Evolutionary conservation across 1,140 invertebrate species (phyloP).

Genomic region (Himalopsyche phryganea): DNA sequence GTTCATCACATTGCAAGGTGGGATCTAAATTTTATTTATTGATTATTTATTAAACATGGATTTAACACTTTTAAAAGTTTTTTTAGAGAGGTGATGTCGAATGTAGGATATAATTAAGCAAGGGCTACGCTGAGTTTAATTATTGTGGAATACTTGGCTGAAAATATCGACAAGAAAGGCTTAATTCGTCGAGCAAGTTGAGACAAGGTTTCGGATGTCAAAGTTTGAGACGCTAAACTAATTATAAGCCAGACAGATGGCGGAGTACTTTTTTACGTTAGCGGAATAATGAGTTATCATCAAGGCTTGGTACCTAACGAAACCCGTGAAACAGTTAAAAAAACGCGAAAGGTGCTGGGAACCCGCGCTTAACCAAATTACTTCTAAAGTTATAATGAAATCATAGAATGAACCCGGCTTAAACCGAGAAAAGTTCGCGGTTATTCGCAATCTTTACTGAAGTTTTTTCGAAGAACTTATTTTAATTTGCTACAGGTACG

Average conservation of each 20-base stretch:
- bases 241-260: not conserved
- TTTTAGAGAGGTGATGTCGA: no score
- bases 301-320: not conserved
- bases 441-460: constrained; percentile 23
- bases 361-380: constrained; percentile 26
- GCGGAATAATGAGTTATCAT: constrained; percentile 8
- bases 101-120: not conserved
- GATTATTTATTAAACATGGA: no score
- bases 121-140: not conserved
- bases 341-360: constrained; percentile 1
- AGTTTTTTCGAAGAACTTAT: constrained; percentile 25
- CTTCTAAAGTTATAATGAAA: constrained; percentile 32
- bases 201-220: constrained; percentile 1
- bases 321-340: constrained; percentile 7
- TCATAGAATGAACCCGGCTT: constrained; percentile 22
- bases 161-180: no score
- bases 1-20: no score
- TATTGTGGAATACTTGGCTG: no score
- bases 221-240: constrained; percentile 3
- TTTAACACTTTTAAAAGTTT: no score
- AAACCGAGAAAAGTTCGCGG: constrained; percentile 18
- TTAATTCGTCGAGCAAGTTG: not conserved
- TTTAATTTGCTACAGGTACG: constrained; percentile 26
- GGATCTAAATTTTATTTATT: no score
- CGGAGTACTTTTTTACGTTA: not conserved